Evolutionary conservation across 2,888 invertebrate genomes (phyloP).

Genomic region (Caradrina clavipalpis): DNA sequence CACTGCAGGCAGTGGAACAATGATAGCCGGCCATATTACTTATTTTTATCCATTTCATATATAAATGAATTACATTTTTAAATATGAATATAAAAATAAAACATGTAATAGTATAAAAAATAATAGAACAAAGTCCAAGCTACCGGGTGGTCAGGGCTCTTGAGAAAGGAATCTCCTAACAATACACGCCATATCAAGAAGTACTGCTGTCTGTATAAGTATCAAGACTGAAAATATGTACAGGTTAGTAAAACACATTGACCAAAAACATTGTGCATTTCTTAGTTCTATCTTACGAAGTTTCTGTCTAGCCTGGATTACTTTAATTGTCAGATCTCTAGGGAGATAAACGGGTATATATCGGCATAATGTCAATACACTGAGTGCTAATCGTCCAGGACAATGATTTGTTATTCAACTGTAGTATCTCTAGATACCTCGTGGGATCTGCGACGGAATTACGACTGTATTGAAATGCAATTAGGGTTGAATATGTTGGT

Average conservation of each 20-base stretch:
- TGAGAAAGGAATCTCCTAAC: too few species aligned
- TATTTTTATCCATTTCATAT: too few species aligned
- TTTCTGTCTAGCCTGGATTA: background rate
- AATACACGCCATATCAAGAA: too few species aligned
- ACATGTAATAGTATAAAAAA: too few species aligned
- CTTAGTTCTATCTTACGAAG: background rate
- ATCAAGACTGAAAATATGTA: background rate
- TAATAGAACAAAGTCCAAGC: too few species aligned
- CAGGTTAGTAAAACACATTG: background rate
- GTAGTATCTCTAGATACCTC: conserved; percentile 11
- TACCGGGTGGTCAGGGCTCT: too few species aligned
- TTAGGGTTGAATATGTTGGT: background rate
- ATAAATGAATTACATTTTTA: too few species aligned
- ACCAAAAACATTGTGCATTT: background rate
- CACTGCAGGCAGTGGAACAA: too few species aligned
- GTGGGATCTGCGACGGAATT: conserved; percentile 15
- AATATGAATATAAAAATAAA: too few species aligned
- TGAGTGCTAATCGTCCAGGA: conserved; percentile 20
- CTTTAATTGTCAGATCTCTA: conserved; percentile 18
- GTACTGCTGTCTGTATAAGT: too few species aligned
- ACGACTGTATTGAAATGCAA: conserved; percentile 5
- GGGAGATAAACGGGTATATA: conserved; percentile 12
- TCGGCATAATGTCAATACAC: conserved; percentile 22
- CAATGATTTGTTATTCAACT: conserved; percentile 24
- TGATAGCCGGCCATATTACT: too few species aligned